phyloP scores from a whole-genome alignment of 2,113 vertebrate genomes.

The Odontesthes bonariensis region DNA sequence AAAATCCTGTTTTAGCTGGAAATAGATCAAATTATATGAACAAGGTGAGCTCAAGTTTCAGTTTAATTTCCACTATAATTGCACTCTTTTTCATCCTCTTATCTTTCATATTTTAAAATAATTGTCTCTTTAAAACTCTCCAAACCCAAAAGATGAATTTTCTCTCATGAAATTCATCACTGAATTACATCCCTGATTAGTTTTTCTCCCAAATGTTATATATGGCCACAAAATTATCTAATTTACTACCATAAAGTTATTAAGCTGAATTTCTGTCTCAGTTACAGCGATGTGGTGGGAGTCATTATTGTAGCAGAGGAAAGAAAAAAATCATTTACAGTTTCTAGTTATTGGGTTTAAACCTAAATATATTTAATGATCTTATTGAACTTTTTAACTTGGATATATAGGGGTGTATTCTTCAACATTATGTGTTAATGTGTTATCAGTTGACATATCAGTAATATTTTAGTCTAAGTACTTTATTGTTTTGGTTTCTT shows the following conservation, averaged over 20 bases:
- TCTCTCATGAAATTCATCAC: constrained; percentile 41
- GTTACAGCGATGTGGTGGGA: constrained; percentile 14
- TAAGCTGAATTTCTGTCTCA: constrained; percentile 43
- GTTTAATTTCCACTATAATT: constrained; percentile 59
- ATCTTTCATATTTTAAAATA: constrained; percentile 50
- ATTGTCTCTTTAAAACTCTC: constrained; percentile 53
- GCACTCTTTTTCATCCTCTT: constrained; percentile 35
- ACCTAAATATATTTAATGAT: constrained; percentile 10
- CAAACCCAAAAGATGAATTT: constrained; percentile 37
- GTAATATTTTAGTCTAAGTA: too few species aligned
- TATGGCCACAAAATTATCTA: constrained; percentile 29
- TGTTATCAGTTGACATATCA: too few species aligned
- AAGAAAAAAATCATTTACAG: background rate
- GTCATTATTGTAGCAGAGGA: constrained; percentile 6
- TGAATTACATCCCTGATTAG: constrained; percentile 52
- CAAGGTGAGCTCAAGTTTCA: constrained; percentile 42
- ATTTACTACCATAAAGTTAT: constrained; percentile 48
- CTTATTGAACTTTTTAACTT: background rate
- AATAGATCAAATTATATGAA: constrained; percentile 48
- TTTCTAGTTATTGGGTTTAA: constrained; percentile 1
- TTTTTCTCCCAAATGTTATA: constrained; percentile 42
- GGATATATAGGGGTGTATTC: too few species aligned
- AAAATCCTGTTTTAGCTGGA: constrained; percentile 48
- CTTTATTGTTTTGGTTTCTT: too few species aligned
- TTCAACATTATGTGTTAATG: too few species aligned